Percentiles rank a stretch among this genome's conserved stretches.
phyloP scores from a whole-genome alignment of 2,888 invertebrate species.

The Hipparchia semele region DNA sequence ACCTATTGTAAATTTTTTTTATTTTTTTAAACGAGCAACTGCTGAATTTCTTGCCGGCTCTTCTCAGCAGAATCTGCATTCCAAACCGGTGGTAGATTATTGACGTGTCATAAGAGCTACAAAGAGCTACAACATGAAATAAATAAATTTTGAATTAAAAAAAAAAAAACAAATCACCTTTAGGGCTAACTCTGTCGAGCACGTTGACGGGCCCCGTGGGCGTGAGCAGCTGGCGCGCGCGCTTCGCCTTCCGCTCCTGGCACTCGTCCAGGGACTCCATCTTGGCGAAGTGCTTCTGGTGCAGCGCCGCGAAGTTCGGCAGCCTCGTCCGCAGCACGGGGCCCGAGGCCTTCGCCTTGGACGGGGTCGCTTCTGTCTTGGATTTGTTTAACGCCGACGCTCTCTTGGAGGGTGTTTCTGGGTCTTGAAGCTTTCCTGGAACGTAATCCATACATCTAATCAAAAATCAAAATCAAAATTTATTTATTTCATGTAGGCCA shows the following conservation, averaged over 20 bases:
- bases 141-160: no score
- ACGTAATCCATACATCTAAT: slow-evolving; percentile 4
- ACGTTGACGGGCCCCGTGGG: slow-evolving; percentile 54
- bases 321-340: slow-evolving; percentile 76
- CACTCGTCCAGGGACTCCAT: slow-evolving; percentile 88
- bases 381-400: slow-evolving; percentile 13
- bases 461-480: no score
- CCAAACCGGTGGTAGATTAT: no score
- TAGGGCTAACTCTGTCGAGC: slow-evolving; percentile 60
- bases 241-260: slow-evolving; percentile 69
- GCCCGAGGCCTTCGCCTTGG: slow-evolving; percentile 46
- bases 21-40: no score
- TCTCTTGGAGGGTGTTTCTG: slow-evolving; percentile 50
- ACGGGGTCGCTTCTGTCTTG: slow-evolving; percentile 41
- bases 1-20: no score
- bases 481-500: no score
- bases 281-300: slow-evolving; percentile 84
- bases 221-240: slow-evolving; percentile 71
- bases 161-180: slow-evolving; percentile 47
- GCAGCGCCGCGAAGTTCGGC: slow-evolving; percentile 88
- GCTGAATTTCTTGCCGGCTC: no score
- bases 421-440: slow-evolving; percentile 56
- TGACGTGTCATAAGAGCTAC: no score
- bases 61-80: no score
- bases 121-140: no score